These are phyloP conservation scores for Apotomis betuletana DNA, from an alignment of 2,888 invertebrate species.

Conservation along the genomic window DNA sequence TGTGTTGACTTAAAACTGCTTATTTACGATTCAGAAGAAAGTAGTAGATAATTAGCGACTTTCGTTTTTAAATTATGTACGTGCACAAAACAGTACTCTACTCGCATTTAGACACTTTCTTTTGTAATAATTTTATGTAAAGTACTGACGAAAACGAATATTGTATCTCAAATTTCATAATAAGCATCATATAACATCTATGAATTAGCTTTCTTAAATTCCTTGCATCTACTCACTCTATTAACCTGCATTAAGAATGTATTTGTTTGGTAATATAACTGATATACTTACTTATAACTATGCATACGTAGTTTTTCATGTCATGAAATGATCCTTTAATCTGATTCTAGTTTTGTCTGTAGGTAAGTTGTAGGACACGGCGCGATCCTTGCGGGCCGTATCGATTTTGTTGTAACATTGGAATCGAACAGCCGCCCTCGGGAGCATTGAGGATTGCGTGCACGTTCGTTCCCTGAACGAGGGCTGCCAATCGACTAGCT, in stretches of 20 bases:
- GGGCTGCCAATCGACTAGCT: slow-evolving; percentile 59
- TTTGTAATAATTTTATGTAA: slow-evolving; percentile 47
- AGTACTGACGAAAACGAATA: slow-evolving; percentile 45
- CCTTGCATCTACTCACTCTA: slow-evolving; percentile 15
- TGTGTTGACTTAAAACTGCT: slow-evolving; percentile 23
- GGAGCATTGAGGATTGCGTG: slow-evolving; percentile 63
- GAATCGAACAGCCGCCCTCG: slow-evolving; percentile 48
- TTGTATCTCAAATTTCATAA: slow-evolving; percentile 34
- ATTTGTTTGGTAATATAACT: slow-evolving; percentile 4
- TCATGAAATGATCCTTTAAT: slow-evolving; percentile 6
- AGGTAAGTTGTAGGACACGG: slow-evolving; percentile 36
- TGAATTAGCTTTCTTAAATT: slow-evolving; percentile 36
- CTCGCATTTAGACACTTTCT: slow-evolving; percentile 44
- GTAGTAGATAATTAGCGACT: slow-evolving; percentile 58
- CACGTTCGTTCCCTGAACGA: slow-evolving; percentile 68
- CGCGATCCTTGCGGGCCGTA: slow-evolving; percentile 39
- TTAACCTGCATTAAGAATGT: background rate
- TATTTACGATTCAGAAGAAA: slow-evolving; percentile 56
- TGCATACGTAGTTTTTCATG: background rate
- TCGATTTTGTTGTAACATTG: slow-evolving; percentile 53
- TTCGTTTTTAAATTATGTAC: slow-evolving; percentile 53
- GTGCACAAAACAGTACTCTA: slow-evolving; percentile 37
- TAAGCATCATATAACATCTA: slow-evolving; percentile 20
- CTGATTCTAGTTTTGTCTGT: slow-evolving; percentile 46
- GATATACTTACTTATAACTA: background rate